These are phyloP conservation scores for Muschampia staudingeri DNA, from an alignment of 2,888 invertebrate species.

Conservation along the genomic window DNA sequence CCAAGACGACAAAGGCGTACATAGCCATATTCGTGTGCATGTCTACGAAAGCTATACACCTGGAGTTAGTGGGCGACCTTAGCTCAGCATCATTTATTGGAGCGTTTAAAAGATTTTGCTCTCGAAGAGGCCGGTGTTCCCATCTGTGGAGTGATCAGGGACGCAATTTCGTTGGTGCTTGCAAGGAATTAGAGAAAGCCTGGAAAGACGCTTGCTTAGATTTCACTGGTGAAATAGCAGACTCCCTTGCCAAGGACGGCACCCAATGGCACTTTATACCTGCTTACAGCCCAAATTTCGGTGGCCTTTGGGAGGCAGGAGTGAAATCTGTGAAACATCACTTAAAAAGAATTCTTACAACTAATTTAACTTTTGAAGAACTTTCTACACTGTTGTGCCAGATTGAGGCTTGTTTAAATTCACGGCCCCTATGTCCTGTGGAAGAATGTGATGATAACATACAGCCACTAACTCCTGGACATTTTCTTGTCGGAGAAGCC, in stretches of 20 bases:
- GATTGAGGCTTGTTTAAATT: neutral
- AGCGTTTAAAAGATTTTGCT: neutral
- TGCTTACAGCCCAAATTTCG: neutral
- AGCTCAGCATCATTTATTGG: neutral
- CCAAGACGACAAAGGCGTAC: neutral
- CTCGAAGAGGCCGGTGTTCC: neutral
- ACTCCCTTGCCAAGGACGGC: neutral
- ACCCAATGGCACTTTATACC: constrained; percentile 1
- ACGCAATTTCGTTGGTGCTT: neutral
- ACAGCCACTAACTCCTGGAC: neutral
- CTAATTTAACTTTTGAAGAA: neutral
- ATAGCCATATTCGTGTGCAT: neutral
- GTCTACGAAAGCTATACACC: neutral
- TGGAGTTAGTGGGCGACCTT: neutral
- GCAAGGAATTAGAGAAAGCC: neutral
- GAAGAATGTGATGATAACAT: neutral
- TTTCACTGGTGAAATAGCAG: neutral
- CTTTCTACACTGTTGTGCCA: neutral
- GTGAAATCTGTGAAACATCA: neutral
- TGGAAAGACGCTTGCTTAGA: neutral
- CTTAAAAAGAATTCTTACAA: neutral
- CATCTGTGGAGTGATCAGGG: neutral
- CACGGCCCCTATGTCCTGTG: neutral
- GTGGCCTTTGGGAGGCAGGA: neutral
- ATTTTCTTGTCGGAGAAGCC: neutral